Conservation (phyloP, 2,888 invertebrate genomes). For the Pycnomerus fuliginosus region DNA sequence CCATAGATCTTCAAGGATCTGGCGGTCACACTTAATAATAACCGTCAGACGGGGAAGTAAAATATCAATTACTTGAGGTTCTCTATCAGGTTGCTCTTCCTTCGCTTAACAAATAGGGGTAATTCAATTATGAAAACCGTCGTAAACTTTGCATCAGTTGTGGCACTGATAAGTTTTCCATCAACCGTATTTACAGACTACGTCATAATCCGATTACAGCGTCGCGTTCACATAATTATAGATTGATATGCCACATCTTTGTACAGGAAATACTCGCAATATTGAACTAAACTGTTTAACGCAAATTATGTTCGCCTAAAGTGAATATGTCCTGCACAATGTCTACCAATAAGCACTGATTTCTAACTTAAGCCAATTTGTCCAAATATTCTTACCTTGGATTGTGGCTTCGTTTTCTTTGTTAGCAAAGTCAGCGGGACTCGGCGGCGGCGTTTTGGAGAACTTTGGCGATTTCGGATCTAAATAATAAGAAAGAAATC, state of each 20-base stretch:
- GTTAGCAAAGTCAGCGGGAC: conserved; percentile 64
- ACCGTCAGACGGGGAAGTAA: too few relatives aligned
- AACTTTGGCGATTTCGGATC: conserved; percentile 63
- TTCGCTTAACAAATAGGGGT: conserved; percentile 2
- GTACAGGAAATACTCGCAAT: conserved; percentile 32
- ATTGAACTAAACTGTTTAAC: background rate
- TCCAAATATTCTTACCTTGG: conserved; percentile 46
- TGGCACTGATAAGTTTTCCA: conserved; percentile 36
- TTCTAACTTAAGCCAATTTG: conserved; percentile 27
- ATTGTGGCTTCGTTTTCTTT: conserved; percentile 54
- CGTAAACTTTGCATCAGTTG: too few relatives aligned
- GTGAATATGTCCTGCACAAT: conserved; percentile 30
- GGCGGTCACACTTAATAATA: conserved; percentile 4
- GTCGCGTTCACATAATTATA: conserved; percentile 10
- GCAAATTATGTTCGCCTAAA: background rate
- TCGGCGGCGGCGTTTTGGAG: conserved; percentile 70
- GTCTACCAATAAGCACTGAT: conserved; percentile 30
- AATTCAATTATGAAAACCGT: too few relatives aligned
- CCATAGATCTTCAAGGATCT: conserved; percentile 29
- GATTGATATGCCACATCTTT: conserved; percentile 48
- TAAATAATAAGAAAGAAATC: conserved; percentile 43
- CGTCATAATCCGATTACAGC: conserved; percentile 20
- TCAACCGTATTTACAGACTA: conserved; percentile 29
- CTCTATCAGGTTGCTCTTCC: background rate
- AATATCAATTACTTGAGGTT: too few relatives aligned